phyloP scores from a whole-genome alignment of 2,113 vertebrate genomes.

The Cygnus atratus region DNA sequence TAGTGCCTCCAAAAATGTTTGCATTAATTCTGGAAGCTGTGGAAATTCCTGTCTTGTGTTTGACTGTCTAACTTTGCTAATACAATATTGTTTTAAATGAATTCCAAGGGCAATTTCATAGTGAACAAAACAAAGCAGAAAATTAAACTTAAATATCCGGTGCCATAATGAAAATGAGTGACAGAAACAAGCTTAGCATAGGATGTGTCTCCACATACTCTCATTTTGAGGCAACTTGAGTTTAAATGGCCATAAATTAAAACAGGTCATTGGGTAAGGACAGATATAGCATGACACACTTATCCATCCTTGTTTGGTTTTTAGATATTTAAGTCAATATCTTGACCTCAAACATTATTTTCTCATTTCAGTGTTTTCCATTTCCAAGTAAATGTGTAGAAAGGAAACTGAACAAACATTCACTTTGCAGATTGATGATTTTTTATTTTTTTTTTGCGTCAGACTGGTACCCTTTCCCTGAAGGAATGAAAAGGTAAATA shows the following conservation, averaged over 20 bases:
- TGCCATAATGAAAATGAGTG: not conserved
- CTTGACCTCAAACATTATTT: not conserved
- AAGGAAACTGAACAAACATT: not conserved
- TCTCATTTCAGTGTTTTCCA: not conserved
- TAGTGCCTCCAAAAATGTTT: not conserved
- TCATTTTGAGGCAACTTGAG: not conserved
- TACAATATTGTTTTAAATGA: not conserved
- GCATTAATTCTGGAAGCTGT: not conserved
- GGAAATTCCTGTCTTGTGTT: not conserved
- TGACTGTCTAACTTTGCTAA: not conserved
- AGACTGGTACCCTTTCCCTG: not conserved
- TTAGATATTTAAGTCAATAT: not conserved
- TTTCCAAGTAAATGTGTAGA: not conserved
- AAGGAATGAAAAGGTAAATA: not conserved
- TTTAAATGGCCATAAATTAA: not conserved
- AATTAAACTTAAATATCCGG: not conserved
- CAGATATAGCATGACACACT: not conserved
- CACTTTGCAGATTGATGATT: not conserved
- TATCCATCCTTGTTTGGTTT: not conserved
- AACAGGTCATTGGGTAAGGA: accelerated
- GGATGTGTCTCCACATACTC: not conserved
- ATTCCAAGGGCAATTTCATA: not conserved
- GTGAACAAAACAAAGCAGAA: not conserved
- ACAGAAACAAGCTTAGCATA: not conserved
- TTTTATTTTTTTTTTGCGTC: not conserved